Percentiles rank a stretch among this genome's conserved stretches.
Evolutionary conservation across 2,888 invertebrate genomes (phyloP).

Genomic region (Tipula vernalis): DNA sequence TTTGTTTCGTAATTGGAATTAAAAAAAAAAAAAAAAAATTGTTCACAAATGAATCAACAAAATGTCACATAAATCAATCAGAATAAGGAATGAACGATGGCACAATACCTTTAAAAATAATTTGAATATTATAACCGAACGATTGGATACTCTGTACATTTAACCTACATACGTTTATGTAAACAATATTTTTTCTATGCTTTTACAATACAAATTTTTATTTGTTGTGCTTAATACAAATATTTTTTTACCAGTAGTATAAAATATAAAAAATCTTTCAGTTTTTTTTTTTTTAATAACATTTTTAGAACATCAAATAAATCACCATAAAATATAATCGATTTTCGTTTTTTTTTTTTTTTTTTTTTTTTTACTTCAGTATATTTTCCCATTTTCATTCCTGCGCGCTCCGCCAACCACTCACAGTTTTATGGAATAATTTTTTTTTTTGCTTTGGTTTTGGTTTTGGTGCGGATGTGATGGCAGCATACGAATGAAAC

Average conservation of each 20-base stretch:
- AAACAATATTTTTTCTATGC: neutral
- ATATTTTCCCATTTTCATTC: neutral
- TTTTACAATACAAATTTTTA: neutral
- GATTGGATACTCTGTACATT: neutral
- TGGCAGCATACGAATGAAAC: neutral
- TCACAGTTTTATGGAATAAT: neutral
- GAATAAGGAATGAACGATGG: neutral
- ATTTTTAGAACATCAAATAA: neutral
- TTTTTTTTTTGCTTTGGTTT: neutral
- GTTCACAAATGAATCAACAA: neutral
- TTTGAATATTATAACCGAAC: neutral
- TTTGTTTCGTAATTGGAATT: neutral
- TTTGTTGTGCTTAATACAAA: neutral
- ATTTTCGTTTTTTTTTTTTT: neutral
- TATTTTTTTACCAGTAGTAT: neutral
- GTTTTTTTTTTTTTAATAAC: neutral
- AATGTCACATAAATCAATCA: neutral
- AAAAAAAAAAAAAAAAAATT: neutral
- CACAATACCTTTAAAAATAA: neutral
- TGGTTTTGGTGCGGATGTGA: neutral
- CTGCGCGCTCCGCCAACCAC: neutral
- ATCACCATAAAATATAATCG: constrained; percentile 4
- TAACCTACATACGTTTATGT: neutral
- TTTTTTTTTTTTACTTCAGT: neutral
- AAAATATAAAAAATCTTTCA: neutral